These are phyloP conservation scores for Leptinotarsa juncta DNA, from an alignment of 2,888 invertebrate species.

Conservation along the genomic window DNA sequence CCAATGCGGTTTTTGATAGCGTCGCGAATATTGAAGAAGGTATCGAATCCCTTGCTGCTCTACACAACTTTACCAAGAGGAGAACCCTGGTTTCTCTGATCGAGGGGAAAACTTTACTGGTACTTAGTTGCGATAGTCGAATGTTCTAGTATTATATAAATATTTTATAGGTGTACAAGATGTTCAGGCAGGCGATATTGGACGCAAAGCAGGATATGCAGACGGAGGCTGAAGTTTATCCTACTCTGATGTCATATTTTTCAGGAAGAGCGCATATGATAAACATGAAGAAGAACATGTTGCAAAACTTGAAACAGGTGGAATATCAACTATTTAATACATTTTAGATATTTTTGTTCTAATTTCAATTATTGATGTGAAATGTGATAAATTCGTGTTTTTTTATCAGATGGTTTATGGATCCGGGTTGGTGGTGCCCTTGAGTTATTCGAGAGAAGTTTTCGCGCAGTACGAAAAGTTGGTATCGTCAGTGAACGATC, in stretches of 20 bases:
- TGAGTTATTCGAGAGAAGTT: conserved; percentile 79
- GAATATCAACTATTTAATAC: too few relatives aligned
- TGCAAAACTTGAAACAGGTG: conserved; percentile 73
- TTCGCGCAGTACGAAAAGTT: conserved; percentile 76
- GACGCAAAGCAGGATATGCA: conserved; percentile 78
- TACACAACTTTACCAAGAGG: conserved; percentile 82
- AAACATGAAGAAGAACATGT: conserved; percentile 74
- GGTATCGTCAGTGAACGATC: conserved; percentile 71
- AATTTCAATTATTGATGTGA: neutral
- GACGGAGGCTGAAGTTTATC: conserved; percentile 71
- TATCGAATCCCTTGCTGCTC: conserved; percentile 79
- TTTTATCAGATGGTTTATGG: conserved; percentile 72
- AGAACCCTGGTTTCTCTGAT: conserved; percentile 78
- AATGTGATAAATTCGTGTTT: too few relatives aligned
- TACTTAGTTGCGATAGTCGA: conserved; percentile 52
- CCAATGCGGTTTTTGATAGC: conserved; percentile 81
- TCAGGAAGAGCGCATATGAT: conserved; percentile 79
- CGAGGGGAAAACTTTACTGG: conserved; percentile 75
- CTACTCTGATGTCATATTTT: conserved; percentile 77
- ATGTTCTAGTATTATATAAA: neutral
- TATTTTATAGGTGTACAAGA: conserved; percentile 74
- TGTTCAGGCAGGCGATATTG: conserved; percentile 82
- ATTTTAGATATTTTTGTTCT: neutral
- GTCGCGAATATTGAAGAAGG: conserved; percentile 86
- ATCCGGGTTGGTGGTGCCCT: conserved; percentile 83